Percentiles rank a stretch among this genome's conserved stretches.
These are phyloP conservation scores for Gisinianus flammeolus DNA, from an alignment of 2,888 invertebrate genomes.

Conservation along the genomic window DNA sequence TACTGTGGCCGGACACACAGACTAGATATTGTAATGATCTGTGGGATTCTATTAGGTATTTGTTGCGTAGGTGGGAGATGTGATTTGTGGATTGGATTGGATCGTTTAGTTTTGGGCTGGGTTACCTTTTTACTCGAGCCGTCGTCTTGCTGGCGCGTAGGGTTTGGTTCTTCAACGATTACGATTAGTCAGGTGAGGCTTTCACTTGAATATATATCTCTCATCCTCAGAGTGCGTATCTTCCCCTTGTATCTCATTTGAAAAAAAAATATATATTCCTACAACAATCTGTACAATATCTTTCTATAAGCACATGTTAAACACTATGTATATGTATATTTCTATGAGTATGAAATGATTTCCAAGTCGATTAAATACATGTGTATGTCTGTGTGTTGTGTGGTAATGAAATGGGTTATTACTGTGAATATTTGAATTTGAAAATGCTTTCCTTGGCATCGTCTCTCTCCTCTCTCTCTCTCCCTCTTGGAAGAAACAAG, in stretches of 20 bases:
- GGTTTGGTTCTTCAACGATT: background rate
- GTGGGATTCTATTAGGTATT: conserved; percentile 30
- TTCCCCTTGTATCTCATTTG: background rate
- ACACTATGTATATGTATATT: background rate
- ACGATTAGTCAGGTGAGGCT: conserved; percentile 6
- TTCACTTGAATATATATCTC: background rate
- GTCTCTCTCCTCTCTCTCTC: background rate
- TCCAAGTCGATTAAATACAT: background rate
- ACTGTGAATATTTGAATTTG: background rate
- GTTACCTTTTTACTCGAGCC: background rate
- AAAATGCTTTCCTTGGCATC: background rate
- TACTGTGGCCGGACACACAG: background rate
- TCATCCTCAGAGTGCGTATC: background rate
- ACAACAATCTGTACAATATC: background rate
- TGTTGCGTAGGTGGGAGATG: conserved; percentile 31
- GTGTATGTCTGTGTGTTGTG: background rate
- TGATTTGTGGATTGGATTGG: conserved; percentile 32
- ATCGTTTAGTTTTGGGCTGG: conserved; percentile 32
- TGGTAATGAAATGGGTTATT: conserved; percentile 11
- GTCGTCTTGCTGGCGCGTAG: conserved; percentile 24
- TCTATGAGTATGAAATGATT: background rate
- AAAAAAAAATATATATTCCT: background rate
- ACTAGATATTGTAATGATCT: conserved; percentile 22
- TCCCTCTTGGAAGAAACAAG: too few relatives aligned
- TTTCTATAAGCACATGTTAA: background rate